Base-by-base conservation (phyloP, 1,140 invertebrate species). In the Drosophila persimilis region DNA sequence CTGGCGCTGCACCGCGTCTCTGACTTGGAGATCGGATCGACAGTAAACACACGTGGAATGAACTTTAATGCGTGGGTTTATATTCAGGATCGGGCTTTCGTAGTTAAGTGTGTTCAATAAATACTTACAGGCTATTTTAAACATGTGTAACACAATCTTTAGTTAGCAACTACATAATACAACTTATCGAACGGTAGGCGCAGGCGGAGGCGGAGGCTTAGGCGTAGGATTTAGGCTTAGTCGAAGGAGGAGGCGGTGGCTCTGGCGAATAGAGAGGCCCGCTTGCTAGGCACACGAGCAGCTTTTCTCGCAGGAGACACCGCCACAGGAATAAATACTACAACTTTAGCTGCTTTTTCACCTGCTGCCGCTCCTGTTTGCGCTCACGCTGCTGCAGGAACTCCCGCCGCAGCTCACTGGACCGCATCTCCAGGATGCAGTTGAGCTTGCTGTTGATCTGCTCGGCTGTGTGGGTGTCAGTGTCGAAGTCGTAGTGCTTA, bases 371-470 rank as follows among this genome's bases (percentile, higher is more conserved):
- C 45, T 93, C 92, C 41, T 93, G 91, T 89, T 95, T 95, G n/a
- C 93, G 93, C 80, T 94, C 94, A 55, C 93, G 92, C 31, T 93
- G 91, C 29, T 95, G 81, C 45, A 91, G 67, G 85, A 95, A 98
- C 89, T 98, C 97, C 78, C 96, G 95, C 39, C 96, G 92, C 47
- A 95, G 95, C 5, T 93, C 92, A 90, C 95, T 97, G 22, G 95
- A 95, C 62, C 95, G 93, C 64, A 98, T 92, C 77, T 98, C 95
- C 56, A 98, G 90, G 66, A 98, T 98, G 59, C 96, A 94, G 92
- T 96, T 97, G 2, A 98, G 93, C 93, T 98, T 98, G 58, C 95
- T 94, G 3, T 97, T 95, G 29, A 98, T 97, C 92, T 96, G 95
- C 75, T 95, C 94, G 7, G 96, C 96, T 2, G 93, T 94, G 8